phyloP scores from a whole-genome alignment of 2,797 vertebrate genomes.

The Naso thynnoides region DNA sequence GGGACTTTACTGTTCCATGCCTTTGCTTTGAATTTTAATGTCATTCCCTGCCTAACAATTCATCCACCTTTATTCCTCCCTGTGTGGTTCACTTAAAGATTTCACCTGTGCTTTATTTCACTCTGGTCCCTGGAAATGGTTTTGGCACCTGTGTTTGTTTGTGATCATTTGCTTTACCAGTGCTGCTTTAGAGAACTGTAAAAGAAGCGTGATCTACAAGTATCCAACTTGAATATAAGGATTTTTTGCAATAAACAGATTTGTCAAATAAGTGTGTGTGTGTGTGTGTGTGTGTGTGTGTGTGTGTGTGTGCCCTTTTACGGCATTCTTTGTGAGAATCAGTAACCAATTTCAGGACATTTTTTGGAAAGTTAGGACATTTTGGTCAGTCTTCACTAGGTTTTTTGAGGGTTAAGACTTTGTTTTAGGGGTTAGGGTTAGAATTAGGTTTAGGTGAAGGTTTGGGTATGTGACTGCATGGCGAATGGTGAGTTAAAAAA shows the following conservation, averaged over 20 bases:
- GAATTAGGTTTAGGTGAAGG: too few relatives aligned
- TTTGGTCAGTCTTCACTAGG: too few relatives aligned
- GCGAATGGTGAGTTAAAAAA: too few relatives aligned
- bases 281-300: not conserved
- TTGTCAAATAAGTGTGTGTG: not conserved
- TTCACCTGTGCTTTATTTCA: constrained; percentile 16
- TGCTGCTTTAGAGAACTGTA: not conserved
- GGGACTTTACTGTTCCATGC: constrained; percentile 14
- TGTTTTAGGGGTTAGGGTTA: too few relatives aligned
- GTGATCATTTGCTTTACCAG: not conserved
- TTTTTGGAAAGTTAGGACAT: too few relatives aligned
- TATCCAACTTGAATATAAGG: not conserved
- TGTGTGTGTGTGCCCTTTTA: not conserved
- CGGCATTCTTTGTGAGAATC: too few relatives aligned
- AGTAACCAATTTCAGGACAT: too few relatives aligned
- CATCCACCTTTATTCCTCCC: not conserved
- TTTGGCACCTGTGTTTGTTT: not conserved
- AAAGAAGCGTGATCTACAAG: not conserved
- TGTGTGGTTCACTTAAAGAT: constrained; percentile 16
- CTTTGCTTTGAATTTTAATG: constrained; percentile 35
- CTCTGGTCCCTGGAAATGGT: not conserved
- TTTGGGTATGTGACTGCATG: too few relatives aligned
- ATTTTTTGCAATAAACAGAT: not conserved
- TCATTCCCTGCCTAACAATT: constrained; percentile 5
- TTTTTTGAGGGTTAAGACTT: too few relatives aligned